Percentiles rank a stretch among this genome's conserved stretches.
Evolutionary conservation across 2,113 vertebrate genomes (phyloP).

Genomic region (Pelobates fuscus): DNA sequence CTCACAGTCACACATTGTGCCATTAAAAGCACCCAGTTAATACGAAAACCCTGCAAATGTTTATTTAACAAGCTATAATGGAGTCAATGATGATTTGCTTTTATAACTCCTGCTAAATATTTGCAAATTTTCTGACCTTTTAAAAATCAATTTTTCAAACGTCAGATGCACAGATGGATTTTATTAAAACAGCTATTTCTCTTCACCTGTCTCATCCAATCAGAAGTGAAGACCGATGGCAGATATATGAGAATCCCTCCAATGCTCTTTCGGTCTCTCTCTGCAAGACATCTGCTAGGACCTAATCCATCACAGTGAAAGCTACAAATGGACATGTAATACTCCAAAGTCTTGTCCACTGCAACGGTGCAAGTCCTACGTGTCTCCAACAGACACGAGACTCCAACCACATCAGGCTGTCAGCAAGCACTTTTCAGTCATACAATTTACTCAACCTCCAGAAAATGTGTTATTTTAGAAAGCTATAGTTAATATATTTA

Average conservation of each 20-base stretch:
- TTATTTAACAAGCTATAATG: constrained; percentile 9
- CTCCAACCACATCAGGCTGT: constrained; percentile 83
- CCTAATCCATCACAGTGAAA: constrained; percentile 73
- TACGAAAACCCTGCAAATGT: constrained; percentile 8
- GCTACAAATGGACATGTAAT: constrained; percentile 76
- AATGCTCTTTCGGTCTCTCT: constrained; percentile 49
- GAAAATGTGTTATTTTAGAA: constrained; percentile 56
- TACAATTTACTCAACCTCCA: constrained; percentile 58
- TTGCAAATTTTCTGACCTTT: constrained; percentile 49
- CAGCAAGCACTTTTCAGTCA: constrained; percentile 76
- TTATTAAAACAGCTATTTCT: constrained; percentile 61
- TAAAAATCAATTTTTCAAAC: constrained; percentile 53
- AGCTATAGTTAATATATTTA: constrained; percentile 12
- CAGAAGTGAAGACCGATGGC: constrained; percentile 52
- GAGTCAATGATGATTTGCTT: constrained; percentile 7
- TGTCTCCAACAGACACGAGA: constrained; percentile 69
- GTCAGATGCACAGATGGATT: constrained; percentile 60
- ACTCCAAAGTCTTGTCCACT: constrained; percentile 67
- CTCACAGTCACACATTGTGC: not conserved
- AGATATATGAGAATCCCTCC: constrained; percentile 61
- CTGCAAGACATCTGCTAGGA: constrained; percentile 71
- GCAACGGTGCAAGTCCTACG: constrained; percentile 59
- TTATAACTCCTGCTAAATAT: constrained; percentile 48
- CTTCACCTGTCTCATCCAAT: constrained; percentile 58
- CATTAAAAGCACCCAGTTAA: not conserved